Percentiles rank a stretch among this genome's conserved stretches.
Evolutionary conservation across 2,888 invertebrate genomes (phyloP).

Genomic region (Drosophila stalkeri): DNA sequence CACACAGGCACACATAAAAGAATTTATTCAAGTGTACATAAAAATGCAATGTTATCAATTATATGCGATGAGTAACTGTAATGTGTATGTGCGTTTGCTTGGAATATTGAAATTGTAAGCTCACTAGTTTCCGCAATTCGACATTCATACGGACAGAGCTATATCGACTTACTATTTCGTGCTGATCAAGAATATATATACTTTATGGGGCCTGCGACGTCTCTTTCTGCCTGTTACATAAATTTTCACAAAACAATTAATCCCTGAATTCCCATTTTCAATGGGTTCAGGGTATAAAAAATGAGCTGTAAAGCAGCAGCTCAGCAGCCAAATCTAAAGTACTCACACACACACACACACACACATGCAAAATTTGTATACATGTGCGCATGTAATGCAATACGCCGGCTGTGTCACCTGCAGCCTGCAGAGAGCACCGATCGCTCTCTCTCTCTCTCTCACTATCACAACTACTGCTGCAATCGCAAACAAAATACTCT

Average conservation of each 20-base stretch:
- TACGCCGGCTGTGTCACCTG: conserved; percentile 29
- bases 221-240: too few relatives aligned
- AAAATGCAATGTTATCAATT: conserved; percentile 40
- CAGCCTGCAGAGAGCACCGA: conserved; percentile 1
- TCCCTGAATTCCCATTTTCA: too few relatives aligned
- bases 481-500: conserved; percentile 12
- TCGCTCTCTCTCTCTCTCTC: conserved; percentile 16
- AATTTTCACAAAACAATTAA: too few relatives aligned
- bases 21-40: conserved; percentile 7
- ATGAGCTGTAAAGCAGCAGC: background rate
- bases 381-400: conserved; percentile 7
- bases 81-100: background rate
- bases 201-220: too few relatives aligned
- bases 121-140: too few relatives aligned
- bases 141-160: too few relatives aligned
- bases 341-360: background rate
- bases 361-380: background rate
- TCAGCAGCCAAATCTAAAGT: conserved; percentile 10
- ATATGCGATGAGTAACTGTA: conserved; percentile 26
- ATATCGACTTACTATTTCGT: too few relatives aligned
- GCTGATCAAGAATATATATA: too few relatives aligned
- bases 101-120: background rate
- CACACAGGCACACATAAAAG: background rate
- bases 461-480: background rate
- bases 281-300: too few relatives aligned